Base-by-base conservation (phyloP, 2,797 vertebrate species). In the Labeo calbasu region DNA sequence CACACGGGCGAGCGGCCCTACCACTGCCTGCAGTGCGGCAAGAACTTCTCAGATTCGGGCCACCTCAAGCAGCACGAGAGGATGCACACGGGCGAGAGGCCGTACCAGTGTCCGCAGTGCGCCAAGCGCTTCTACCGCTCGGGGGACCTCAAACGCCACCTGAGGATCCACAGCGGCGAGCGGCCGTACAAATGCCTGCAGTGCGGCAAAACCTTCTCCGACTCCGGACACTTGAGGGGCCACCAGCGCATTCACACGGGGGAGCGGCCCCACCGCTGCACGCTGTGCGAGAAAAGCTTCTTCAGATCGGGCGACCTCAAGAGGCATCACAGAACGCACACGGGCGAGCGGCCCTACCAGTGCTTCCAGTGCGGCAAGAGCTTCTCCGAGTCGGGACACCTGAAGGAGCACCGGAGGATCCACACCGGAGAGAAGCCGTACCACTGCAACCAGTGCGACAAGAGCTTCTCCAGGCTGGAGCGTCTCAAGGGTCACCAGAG, bases 201-300 rank as follows among this genome's bases (percentile, higher is more conserved):
- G 80, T 89, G 88, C 2, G 88, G 63, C 0, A 87, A 87, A 55
- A 86, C 86, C 68, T 89, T 89, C 86, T 89, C 88, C 0, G 88
- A 89, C 59, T 89, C 88, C 0, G 88, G 88, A n/a, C 88, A 89
- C 71, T 66, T 89, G 86, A 80, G 88, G 46, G 88, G 88, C 17
- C 88, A 89, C 85, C 88, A 89, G 83, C 88, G 88, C 77, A 89
- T 87, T 23, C 88, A 89, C 80, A 89, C 88, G 0, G 88, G 88
- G 2, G 88, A 89, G 53, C 70, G 86, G 7, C 84, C 88, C 6
- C 88, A 89, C 80, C 79, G 80, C 25, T 89, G 88, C 72, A 89
- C 82, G n/a, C 86, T 89, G 14, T 89, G 88, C 0, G 86, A 89
- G 83, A 89, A 89, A 77, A 89, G 88, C 77, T 89, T 89, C 86